Evolutionary conservation across 2,888 invertebrate species (phyloP).

Genomic region (Dryadula phaetusa): DNA sequence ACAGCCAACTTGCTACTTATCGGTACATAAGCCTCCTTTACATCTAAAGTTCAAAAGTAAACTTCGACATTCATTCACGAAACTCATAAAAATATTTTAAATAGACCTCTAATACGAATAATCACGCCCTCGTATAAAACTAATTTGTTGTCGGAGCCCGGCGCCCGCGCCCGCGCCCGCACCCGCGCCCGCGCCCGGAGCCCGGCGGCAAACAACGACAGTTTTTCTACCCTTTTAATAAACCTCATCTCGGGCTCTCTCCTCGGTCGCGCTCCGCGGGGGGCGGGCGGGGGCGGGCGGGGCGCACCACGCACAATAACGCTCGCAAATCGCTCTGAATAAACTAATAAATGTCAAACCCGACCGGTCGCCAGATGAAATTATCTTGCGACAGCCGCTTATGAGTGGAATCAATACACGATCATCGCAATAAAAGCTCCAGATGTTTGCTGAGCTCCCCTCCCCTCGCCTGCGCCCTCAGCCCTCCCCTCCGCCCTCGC

Average conservation of each 20-base stretch:
- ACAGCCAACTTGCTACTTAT: not conserved
- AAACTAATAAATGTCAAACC: slow-evolving; percentile 53
- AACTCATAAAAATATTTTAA: slow-evolving; percentile 41
- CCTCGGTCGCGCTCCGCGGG: slow-evolving; percentile 6
- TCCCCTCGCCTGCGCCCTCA: slow-evolving; percentile 39
- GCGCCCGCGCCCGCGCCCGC: too few species aligned
- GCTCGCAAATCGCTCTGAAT: slow-evolving; percentile 52
- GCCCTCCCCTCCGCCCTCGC: slow-evolving; percentile 49
- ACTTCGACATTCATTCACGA: slow-evolving; percentile 31
- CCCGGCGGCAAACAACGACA: slow-evolving; percentile 39
- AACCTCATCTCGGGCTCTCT: slow-evolving; percentile 39
- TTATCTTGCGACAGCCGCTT: slow-evolving; percentile 66
- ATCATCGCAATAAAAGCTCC: slow-evolving; percentile 75
- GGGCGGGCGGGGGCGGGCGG: not conserved
- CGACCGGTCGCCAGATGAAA: slow-evolving; percentile 57
- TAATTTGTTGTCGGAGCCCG: slow-evolving; percentile 44
- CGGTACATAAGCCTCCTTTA: not conserved
- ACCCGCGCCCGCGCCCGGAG: too few species aligned
- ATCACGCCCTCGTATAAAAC: slow-evolving; percentile 46
- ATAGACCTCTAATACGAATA: slow-evolving; percentile 45
- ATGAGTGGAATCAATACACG: slow-evolving; percentile 78
- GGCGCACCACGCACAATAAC: slow-evolving; percentile 25
- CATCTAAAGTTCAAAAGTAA: slow-evolving; percentile 17
- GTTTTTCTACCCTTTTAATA: slow-evolving; percentile 46
- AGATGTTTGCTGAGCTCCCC: slow-evolving; percentile 65